A percentile compares a stretch with the other conserved stretches of the same genome.
These are phyloP conservation scores for Mycogona germanica DNA, from an alignment of 2,888 invertebrate species.

Conservation along the genomic window DNA sequence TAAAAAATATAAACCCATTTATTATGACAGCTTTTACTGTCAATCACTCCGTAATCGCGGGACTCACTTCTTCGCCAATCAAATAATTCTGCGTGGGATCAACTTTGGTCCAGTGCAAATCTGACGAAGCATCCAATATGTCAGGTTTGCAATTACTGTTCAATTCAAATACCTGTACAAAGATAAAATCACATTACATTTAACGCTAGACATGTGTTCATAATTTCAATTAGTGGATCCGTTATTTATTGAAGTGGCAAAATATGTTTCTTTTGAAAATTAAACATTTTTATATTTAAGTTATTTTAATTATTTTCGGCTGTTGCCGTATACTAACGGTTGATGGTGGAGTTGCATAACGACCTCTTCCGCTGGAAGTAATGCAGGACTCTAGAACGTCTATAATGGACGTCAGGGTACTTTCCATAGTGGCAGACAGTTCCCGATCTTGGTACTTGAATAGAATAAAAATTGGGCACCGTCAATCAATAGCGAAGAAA, in stretches of 20 bases:
- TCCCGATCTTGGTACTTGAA: slow-evolving; percentile 43
- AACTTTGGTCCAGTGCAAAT: slow-evolving; percentile 31
- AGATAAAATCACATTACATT: not conserved
- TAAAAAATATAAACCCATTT: too few species aligned
- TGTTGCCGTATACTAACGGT: slow-evolving; percentile 13
- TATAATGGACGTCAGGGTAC: slow-evolving; percentile 66
- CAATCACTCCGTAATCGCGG: not conserved
- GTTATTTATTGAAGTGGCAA: too few species aligned
- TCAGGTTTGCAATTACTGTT: slow-evolving; percentile 68
- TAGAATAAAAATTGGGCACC: not conserved
- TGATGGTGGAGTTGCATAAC: slow-evolving; percentile 74
- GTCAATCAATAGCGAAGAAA: not conserved
- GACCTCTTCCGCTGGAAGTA: slow-evolving; percentile 60
- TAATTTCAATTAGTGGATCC: not conserved
- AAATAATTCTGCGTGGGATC: slow-evolving; percentile 38
- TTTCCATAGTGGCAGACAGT: slow-evolving; percentile 64
- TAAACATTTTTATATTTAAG: too few species aligned
- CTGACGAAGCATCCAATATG: slow-evolving; percentile 35
- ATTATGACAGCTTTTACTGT: too few species aligned
- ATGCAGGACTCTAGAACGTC: slow-evolving; percentile 75
- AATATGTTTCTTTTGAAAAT: too few species aligned
- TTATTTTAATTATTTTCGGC: too few species aligned
- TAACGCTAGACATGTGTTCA: not conserved
- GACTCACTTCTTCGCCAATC: slow-evolving; percentile 58
- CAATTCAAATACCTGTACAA: slow-evolving; percentile 68